Evolutionary conservation across 2,113 vertebrate species (phyloP).

Genomic region (Chlorodrepanis virens): DNA sequence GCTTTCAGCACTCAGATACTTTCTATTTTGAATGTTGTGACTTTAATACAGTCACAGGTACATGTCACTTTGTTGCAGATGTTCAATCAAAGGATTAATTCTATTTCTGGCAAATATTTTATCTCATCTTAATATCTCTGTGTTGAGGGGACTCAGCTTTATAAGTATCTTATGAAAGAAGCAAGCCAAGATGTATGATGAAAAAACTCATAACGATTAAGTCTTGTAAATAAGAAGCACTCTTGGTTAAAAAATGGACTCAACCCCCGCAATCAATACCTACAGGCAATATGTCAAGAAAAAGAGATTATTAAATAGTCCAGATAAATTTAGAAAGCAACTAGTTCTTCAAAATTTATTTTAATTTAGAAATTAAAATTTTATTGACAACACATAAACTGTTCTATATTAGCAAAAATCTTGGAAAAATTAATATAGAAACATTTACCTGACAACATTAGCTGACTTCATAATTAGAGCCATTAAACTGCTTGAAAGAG

Average conservation of each 20-base stretch:
- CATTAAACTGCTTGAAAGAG: constrained; percentile 82
- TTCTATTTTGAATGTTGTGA: background rate
- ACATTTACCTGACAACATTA: constrained; percentile 78
- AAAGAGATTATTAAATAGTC: background rate
- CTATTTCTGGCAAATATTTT: background rate
- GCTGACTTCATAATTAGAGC: constrained; percentile 77
- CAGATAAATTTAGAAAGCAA: background rate
- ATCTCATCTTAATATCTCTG: background rate
- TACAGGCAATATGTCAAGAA: background rate
- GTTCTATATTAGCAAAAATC: background rate
- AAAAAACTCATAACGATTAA: background rate
- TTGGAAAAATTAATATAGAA: background rate
- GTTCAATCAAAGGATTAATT: background rate
- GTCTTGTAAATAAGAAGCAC: background rate
- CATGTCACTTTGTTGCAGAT: background rate
- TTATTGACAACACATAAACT: background rate
- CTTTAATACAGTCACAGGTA: background rate
- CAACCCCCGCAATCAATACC: background rate
- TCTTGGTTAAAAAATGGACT: background rate
- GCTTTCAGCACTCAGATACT: background rate
- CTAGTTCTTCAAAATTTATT: background rate
- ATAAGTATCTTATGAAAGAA: background rate
- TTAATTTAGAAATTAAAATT: background rate
- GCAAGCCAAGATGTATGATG: background rate
- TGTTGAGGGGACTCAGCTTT: background rate